Base-by-base conservation (phyloP, 2,797 vertebrate genomes). In the Antennarius maculatus region DNA sequence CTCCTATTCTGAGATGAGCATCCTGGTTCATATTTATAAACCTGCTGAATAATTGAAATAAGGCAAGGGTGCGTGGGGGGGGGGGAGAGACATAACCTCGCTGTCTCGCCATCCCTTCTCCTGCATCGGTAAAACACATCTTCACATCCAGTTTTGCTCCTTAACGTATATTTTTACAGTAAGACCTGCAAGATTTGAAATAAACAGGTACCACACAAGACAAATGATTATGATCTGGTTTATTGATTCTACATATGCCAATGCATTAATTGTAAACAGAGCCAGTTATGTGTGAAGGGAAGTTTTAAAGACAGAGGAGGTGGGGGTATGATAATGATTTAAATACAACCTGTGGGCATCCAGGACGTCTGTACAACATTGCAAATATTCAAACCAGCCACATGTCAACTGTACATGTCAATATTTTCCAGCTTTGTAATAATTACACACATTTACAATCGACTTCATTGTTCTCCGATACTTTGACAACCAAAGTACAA, bases 1-100 rank as follows among this genome's bases (percentile, higher is more conserved):
- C 66, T 61, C 55, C 42, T 82, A 80, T 78, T 82, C 74, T 71
- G 48, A 78, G 79, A 72, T 74, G 75, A 75, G 62, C 56, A 72
- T 69, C 69, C 65, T 72, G 76, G 79, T 87, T 81, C 81, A 88
- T 88, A 88, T 90, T 90, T 85, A 87, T 86, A 56, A 66, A 74
- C 63, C 71, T 82, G 70, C 79, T 92, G 79, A 92, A 92, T 91
- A 86, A 92, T 89, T 91, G 71, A 92, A 88, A 87, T 62, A 14
- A 14, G 52, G 70, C 80, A 47, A n/a, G n/a, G n/a, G n/a, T n/a
- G n/a, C n/a, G n/a, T n/a, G n/a, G 68, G 29, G 82, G 50, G 59
- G 82, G 31, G 68, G 29, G 81, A 48, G 57, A 83, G 77, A 84
- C 74, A 81, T 72, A 80, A 83, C 59, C 69, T 55, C 61, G 66